Percentiles rank a stretch among this genome's conserved stretches.
These are phyloP conservation scores for Chrysocyon brachyurus DNA, from an alignment of 2,797 vertebrate species.

Conservation along the genomic window DNA sequence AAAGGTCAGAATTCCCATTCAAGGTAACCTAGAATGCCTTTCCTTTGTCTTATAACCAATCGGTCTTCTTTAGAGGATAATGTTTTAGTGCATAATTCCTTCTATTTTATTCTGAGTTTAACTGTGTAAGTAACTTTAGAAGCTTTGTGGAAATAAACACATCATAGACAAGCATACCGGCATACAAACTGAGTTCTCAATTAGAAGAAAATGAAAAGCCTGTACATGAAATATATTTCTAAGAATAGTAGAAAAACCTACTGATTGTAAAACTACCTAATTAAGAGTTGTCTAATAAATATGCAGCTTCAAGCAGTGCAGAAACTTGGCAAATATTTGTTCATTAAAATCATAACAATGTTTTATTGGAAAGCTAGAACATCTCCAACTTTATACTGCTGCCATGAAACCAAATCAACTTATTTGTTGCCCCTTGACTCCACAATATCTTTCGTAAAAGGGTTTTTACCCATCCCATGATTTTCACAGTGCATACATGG, in stretches of 20 bases:
- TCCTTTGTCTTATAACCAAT: background rate
- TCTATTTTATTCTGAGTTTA: background rate
- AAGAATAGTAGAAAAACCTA: background rate
- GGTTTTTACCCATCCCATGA: background rate
- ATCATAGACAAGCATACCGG: background rate
- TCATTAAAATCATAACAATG: background rate
- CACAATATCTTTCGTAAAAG: background rate
- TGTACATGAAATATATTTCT: background rate
- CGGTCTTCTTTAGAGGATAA: rapidly evolving
- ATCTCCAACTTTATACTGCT: rapidly evolving
- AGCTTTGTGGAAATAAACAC: background rate
- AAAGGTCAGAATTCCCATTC: background rate
- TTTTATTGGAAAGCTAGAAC: background rate
- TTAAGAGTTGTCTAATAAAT: background rate
- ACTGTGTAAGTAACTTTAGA: background rate
- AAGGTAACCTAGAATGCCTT: background rate
- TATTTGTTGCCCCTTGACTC: rapidly evolving
- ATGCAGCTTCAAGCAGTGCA: background rate
- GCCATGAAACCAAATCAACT: background rate
- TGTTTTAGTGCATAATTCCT: background rate
- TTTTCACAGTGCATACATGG: background rate
- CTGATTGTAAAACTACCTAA: background rate
- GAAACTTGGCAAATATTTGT: background rate
- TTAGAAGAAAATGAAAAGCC: background rate
- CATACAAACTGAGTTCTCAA: background rate